Percentiles rank a stretch among this genome's conserved stretches.
phyloP scores from a whole-genome alignment of 2,113 vertebrate genomes.

The Peromyscus californicus region DNA sequence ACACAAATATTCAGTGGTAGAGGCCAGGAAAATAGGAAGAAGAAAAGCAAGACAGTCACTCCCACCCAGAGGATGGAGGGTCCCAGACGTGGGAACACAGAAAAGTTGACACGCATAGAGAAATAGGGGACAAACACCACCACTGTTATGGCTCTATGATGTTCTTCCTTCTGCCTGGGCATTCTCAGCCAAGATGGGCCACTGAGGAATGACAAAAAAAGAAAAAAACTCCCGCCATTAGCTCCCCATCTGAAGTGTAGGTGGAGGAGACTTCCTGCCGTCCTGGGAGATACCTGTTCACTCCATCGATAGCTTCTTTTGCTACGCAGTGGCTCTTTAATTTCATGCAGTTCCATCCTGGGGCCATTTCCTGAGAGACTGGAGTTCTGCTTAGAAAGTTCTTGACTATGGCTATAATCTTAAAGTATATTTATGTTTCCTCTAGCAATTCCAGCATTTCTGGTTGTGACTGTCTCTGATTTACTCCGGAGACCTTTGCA shows the following conservation, averaged over 20 bases:
- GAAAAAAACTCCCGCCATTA: not conserved
- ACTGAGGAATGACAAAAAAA: not conserved
- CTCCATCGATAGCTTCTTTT: not conserved
- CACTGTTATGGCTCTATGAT: fast-evolving
- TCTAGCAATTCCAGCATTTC: not conserved
- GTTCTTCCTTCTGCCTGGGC: not conserved
- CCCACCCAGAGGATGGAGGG: not conserved
- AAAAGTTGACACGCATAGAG: not conserved
- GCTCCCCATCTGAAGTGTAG: not conserved
- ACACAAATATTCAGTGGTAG: not conserved
- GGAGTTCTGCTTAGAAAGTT: not conserved
- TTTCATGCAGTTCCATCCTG: not conserved
- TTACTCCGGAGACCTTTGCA: not conserved
- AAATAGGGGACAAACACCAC: not conserved
- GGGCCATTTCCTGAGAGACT: not conserved
- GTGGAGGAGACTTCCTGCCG: not conserved
- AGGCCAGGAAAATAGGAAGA: not conserved
- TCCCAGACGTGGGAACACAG: not conserved
- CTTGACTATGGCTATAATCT: not conserved
- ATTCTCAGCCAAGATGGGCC: not conserved
- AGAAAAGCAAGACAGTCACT: not conserved
- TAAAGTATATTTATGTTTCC: not conserved
- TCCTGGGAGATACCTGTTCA: not conserved
- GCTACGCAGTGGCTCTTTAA: no score
- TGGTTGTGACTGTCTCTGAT: not conserved